These are phyloP conservation scores for Euphonia xanthogaster DNA, from an alignment of 2,797 vertebrate species.

Conservation along the genomic window DNA sequence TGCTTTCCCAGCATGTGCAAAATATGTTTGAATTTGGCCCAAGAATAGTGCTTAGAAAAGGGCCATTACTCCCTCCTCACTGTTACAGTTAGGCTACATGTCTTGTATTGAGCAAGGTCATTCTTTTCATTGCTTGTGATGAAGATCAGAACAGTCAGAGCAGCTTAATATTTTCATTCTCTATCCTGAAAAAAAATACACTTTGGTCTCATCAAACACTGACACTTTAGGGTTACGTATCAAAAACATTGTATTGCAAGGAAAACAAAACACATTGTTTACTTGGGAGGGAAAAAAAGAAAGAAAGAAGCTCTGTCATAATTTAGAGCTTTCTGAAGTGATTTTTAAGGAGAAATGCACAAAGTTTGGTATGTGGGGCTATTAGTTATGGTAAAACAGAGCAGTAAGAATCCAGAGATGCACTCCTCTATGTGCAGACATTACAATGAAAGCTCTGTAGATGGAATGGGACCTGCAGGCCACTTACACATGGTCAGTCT, in stretches of 20 bases:
- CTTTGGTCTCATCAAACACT: background rate
- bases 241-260: background rate
- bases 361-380: background rate
- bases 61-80: background rate
- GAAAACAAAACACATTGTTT: background rate
- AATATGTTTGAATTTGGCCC: background rate
- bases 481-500: accelerated
- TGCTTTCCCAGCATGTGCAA: background rate
- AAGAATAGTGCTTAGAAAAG: background rate
- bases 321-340: background rate
- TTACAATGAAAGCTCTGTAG: background rate
- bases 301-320: background rate
- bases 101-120: background rate
- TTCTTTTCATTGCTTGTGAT: background rate
- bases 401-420: background rate
- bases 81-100: background rate
- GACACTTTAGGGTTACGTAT: background rate
- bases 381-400: background rate
- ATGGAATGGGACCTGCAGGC: background rate
- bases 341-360: background rate
- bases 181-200: background rate
- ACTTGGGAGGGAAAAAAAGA: background rate
- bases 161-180: background rate
- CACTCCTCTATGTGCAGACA: background rate
- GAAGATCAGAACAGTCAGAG: background rate